Evolutionary conservation across 2,113 vertebrate species (phyloP), one percentile per base, ranked within the genome.

Genomic region (Hippopotamus amphibius): DNA sequence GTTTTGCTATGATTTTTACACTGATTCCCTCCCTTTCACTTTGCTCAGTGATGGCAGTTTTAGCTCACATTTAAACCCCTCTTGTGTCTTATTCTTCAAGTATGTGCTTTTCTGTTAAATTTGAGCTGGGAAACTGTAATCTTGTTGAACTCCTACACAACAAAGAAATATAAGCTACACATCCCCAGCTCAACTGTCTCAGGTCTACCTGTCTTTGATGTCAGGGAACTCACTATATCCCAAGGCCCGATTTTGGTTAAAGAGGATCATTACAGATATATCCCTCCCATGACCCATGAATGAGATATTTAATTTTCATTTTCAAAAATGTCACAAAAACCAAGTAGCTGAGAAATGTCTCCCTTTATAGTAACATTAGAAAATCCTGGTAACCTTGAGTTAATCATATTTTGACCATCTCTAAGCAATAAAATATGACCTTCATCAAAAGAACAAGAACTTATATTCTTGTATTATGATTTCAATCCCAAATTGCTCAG

Each of bases 251-350:
- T 46, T 76, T 21, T 37, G 33, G 41, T 92, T 41, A 65, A 69
- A 95, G 33, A 76, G 19, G 1, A 90, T 92, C 46, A 72, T 9
- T 46, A 88, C 1, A 93, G 9, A 41, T 30, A 50, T 17, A 94
- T 0, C 1, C 2, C 10, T 92, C 10, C 57, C 3, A 59, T 90
- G 46, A 90, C 19, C 46, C 37, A 24, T 55, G 41, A 74, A 50
- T 48, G 17, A 69, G 2, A 91, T 11, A 48, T 59, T 59, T 74
- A 50, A 61, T 41, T 72, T 84, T 97, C 50, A 92, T 82, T 89
- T 91, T 8, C 24, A 88, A 90, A 97, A 90, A 1, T 33, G 48
- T 81, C 12, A 90, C 50, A 55, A 57, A 82, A 95, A 79, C 33
- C 9, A 69, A 24, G 17, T 8, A 94, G 15, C 46, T 76, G 59